These are phyloP conservation scores for Camptogramma bilineatum DNA, from an alignment of 2,888 invertebrate genomes.

Conservation along the genomic window DNA sequence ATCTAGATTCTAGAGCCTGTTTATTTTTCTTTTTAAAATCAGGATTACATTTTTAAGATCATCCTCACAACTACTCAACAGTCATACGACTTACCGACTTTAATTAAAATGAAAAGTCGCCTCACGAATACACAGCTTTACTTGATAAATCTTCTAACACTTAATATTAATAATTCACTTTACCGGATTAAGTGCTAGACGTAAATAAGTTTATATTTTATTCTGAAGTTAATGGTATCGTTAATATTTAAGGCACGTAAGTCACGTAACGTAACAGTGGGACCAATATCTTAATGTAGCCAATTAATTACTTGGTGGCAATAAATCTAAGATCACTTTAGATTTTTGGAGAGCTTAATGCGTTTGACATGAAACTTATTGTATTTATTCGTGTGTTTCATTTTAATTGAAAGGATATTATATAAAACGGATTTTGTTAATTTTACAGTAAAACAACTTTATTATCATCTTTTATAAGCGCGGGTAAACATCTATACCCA, in stretches of 20 bases:
- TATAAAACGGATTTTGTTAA: neutral
- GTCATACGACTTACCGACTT: neutral
- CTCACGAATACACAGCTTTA: slow-evolving; percentile 19
- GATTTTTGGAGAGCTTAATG: slow-evolving; percentile 23
- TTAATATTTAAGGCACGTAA: slow-evolving; percentile 42
- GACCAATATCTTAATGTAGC: slow-evolving; percentile 41
- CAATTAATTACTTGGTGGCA: slow-evolving; percentile 37
- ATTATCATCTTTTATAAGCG: no score
- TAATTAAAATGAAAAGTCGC: slow-evolving; percentile 11
- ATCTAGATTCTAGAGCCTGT: no score
- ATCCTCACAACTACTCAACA: neutral
- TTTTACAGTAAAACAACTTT: neutral
- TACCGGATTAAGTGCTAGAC: slow-evolving; percentile 67
- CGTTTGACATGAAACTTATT: slow-evolving; percentile 10
- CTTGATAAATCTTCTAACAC: slow-evolving; percentile 72
- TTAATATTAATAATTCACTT: slow-evolving; percentile 71
- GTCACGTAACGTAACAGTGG: slow-evolving; percentile 38
- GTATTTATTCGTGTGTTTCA: slow-evolving; percentile 13
- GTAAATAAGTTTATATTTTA: slow-evolving; percentile 57
- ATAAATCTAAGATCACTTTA: slow-evolving; percentile 34
- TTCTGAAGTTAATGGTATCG: slow-evolving; percentile 40
- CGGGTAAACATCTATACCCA: no score
- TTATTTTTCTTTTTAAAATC: no score
- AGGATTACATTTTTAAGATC: no score
- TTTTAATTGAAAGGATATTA: neutral